These are phyloP conservation scores for Drosophila kohkoa DNA, from an alignment of 1,140 invertebrate genomes.

Conservation along the genomic window DNA sequence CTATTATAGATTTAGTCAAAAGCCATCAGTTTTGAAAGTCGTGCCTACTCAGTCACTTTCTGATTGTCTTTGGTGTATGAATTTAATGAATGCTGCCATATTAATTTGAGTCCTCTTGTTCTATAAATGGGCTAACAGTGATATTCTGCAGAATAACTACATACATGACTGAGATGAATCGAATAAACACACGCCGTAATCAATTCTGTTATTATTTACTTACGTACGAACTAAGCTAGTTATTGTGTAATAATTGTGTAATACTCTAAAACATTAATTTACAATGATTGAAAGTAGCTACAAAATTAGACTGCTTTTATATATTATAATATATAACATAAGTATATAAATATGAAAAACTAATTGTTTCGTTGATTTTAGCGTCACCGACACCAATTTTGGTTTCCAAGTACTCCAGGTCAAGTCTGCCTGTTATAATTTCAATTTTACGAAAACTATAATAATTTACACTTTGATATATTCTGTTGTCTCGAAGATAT, in stretches of 20 bases:
- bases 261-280: background rate
- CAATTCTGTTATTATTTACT: too few species aligned
- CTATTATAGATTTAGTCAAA: slow-evolving; percentile 67
- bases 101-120: background rate
- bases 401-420: too few species aligned
- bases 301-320: background rate
- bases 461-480: too few species aligned
- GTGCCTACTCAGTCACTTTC: slow-evolving; percentile 42
- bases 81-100: slow-evolving; percentile 40
- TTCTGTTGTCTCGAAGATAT: too few species aligned
- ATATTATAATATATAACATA: background rate
- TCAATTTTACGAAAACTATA: too few species aligned
- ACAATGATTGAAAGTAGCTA: background rate
- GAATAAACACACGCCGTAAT: too few species aligned
- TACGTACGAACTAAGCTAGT: background rate
- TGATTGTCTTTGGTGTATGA: slow-evolving; percentile 35
- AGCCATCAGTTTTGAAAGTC: slow-evolving; percentile 58
- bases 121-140: background rate
- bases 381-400: background rate
- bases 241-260: slow-evolving; percentile 42
- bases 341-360: background rate
- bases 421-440: too few species aligned
- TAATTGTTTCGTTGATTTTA: background rate
- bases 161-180: background rate
- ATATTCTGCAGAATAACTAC: background rate